Base-by-base conservation (phyloP, 1,140 invertebrate species). In the Gonioctena quinquepunctata region DNA sequence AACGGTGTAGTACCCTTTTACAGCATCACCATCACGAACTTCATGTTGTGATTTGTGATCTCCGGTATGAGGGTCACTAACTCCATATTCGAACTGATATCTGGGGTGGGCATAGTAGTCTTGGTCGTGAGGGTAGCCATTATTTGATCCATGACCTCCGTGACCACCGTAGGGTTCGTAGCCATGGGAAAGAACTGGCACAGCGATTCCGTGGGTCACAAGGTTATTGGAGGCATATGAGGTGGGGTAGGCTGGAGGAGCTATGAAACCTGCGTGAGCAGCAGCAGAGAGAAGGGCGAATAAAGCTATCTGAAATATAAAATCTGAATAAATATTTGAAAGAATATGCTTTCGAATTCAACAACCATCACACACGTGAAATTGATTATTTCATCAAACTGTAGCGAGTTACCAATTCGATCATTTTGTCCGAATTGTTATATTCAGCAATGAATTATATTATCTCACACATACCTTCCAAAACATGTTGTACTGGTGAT, bases 1-100 rank as follows among this genome's bases (percentile, higher is more conserved):
- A 13, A 90, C 78, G 0, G 87, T 88, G 80, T 90, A 90, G 28
- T 85, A 85, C 23, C 89, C 89, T 72, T 89, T 86, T 7, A 90
- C 89, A 13, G 89, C 85, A 76, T 90, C 89, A 2, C 89, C 89
- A 50, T 84, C 80, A 2, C 87, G 81, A 18, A 82, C 84, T 77
- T 88, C 87, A 52, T 89, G 87, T 76, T 87, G 86, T 70, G 83
- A 85, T 79, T 88, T 87, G 67, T 84, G 82, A 73, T 88, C 87
- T 4, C 88, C 86, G 28, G 84, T 89, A 73, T 85, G 84, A 8
- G 84, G 82, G 64, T 88, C 87, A 70, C 85, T 80, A 27, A 88
- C 83, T 63, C 86, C 84, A 74, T 88, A 87, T 21, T 84, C 84
- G 71, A 84, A 87, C 48, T 80, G 82, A 75, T 86, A 86, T 73